Evolutionary conservation across 2,113 vertebrate genomes (phyloP).

Genomic region (Spermophilus dauricus): DNA sequence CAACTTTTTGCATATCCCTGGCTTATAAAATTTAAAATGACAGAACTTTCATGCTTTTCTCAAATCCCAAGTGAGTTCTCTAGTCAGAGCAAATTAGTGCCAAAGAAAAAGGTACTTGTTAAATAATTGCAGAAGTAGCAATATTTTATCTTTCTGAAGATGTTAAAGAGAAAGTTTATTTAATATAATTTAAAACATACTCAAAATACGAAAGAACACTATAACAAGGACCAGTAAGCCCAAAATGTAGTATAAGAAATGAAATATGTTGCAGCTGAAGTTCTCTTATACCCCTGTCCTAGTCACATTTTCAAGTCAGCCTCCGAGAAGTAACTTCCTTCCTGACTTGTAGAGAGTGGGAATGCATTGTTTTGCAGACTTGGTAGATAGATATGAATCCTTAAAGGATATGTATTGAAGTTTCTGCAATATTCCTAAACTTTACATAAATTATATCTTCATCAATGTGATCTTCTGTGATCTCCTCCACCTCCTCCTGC

Average conservation of each 20-base stretch:
- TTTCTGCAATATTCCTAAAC: not conserved
- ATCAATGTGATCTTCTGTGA: not conserved
- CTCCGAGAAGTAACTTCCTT: not conserved
- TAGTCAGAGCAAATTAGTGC: slow-evolving; percentile 48
- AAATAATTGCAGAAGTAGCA: slow-evolving; percentile 37
- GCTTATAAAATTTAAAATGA: slow-evolving; percentile 52
- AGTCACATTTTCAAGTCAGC: not conserved
- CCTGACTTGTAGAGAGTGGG: not conserved
- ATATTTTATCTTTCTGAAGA: slow-evolving; percentile 47
- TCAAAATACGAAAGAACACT: not conserved
- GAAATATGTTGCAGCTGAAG: not conserved
- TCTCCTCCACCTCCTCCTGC: no score
- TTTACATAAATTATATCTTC: not conserved
- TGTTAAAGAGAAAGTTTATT: not conserved
- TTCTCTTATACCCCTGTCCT: not conserved
- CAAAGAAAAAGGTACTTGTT: slow-evolving; percentile 48
- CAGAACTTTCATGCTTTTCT: slow-evolving; percentile 49
- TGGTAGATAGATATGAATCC: not conserved
- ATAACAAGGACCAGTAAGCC: not conserved
- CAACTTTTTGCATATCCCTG: slow-evolving; percentile 49
- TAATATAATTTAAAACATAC: slow-evolving; percentile 48
- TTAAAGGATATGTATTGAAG: not conserved
- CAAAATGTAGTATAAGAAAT: not conserved
- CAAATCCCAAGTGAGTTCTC: slow-evolving; percentile 47
- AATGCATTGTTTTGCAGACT: not conserved